These are phyloP conservation scores for Synodontis membranacea DNA, from an alignment of 2,113 vertebrate species.

Conservation along the genomic window DNA sequence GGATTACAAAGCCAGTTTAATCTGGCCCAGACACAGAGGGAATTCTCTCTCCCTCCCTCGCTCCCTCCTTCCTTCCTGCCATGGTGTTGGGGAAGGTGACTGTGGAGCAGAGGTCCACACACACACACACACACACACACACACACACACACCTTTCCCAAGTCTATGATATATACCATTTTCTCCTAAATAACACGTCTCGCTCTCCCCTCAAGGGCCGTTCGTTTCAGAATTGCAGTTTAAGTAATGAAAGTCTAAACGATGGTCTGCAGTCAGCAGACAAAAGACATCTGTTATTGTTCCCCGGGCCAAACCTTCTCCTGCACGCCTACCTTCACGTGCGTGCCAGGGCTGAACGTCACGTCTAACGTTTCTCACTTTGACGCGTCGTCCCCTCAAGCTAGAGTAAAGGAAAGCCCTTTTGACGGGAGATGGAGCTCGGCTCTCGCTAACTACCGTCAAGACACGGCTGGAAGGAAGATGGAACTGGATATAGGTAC, in stretches of 20 bases:
- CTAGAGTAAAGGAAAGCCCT: conserved; percentile 42
- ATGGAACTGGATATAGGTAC: background rate
- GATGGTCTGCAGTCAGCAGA: conserved; percentile 43
- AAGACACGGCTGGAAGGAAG: background rate
- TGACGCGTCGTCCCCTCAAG: conserved; percentile 47
- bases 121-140: background rate
- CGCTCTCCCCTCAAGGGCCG: conserved; percentile 14
- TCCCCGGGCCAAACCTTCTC: conserved; percentile 41
- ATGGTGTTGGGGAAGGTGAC: conserved; percentile 42
- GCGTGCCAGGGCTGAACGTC: conserved; percentile 10
- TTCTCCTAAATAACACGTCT: conserved; percentile 9
- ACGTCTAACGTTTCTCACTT: conserved; percentile 45
- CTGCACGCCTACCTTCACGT: background rate
- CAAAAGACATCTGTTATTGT: conserved; percentile 53
- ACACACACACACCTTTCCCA: background rate
- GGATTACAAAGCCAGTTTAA: conserved; percentile 56
- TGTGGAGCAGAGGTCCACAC: background rate
- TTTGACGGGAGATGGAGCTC: conserved; percentile 26
- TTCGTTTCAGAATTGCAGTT: conserved; percentile 26
- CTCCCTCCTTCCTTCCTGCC: conserved; percentile 3
- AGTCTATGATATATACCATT: background rate
- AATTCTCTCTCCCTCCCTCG: conserved; percentile 31
- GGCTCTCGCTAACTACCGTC: background rate
- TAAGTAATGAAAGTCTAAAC: conserved; percentile 48
- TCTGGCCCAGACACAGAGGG: conserved; percentile 51